These are phyloP conservation scores for Drosophila macrothrix DNA, from an alignment of 2,888 invertebrate genomes.

Conservation along the genomic window DNA sequence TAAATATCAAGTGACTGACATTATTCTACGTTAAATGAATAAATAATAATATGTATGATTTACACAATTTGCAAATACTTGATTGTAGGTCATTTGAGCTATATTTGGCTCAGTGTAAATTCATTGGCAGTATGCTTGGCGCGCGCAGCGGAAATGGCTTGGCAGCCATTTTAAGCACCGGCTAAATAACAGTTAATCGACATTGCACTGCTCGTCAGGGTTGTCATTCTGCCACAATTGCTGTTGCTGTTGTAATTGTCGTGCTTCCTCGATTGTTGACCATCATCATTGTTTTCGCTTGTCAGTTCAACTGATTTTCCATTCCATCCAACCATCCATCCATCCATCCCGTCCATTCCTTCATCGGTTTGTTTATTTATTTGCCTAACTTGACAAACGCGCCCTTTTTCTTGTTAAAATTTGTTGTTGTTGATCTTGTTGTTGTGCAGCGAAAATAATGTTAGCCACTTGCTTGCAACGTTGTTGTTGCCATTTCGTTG, in stretches of 20 bases:
- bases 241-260: conserved; percentile 27
- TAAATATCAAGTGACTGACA: no score
- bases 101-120: conserved; percentile 7
- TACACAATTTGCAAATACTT: neutral
- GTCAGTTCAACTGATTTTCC: conserved; percentile 42
- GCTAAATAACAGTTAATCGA: conserved; percentile 80
- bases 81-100: neutral
- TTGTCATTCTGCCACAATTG: conserved; percentile 48
- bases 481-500: conserved; percentile 50
- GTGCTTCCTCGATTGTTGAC: conserved; percentile 55
- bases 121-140: conserved; percentile 22
- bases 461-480: conserved; percentile 24
- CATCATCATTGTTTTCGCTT: conserved; percentile 54
- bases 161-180: conserved; percentile 75
- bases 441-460: conserved; percentile 20
- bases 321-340: conserved; percentile 13
- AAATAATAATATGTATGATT: neutral
- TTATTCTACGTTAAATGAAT: neutral
- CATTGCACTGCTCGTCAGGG: conserved; percentile 67
- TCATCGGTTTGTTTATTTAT: conserved; percentile 61
- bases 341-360: conserved; percentile 25
- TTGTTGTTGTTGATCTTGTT: neutral
- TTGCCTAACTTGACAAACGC: conserved; percentile 48
- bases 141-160: conserved; percentile 64
- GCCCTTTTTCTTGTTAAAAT: conserved; percentile 19